Evolutionary conservation across 1,140 invertebrate species (phyloP).

Genomic region (Cotesia vestalis): DNA sequence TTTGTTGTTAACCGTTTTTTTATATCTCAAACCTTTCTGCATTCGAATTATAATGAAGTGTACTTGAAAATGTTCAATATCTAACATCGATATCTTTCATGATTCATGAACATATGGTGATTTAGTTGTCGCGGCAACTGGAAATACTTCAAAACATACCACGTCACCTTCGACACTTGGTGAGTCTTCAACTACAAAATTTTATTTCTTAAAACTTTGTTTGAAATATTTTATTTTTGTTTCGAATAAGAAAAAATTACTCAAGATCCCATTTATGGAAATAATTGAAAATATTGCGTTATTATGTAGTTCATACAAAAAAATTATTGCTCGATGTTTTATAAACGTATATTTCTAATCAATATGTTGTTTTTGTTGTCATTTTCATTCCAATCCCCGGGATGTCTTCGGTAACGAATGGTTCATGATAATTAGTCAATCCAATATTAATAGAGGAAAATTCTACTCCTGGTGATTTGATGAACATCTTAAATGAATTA

Average conservation of each 20-base stretch:
- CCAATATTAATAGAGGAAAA: constrained; percentile 27
- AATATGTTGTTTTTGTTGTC: too few relatives aligned
- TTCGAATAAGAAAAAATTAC: background rate
- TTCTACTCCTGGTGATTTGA: constrained; percentile 17
- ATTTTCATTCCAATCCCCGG: too few relatives aligned
- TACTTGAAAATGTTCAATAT: constrained; percentile 50
- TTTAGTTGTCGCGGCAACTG: constrained; percentile 63
- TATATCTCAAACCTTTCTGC: constrained; percentile 6
- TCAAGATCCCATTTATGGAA: background rate
- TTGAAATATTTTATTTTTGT: background rate
- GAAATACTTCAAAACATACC: constrained; percentile 62
- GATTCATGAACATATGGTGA: constrained; percentile 54
- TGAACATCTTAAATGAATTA: constrained; percentile 35
- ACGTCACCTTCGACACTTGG: constrained; percentile 63
- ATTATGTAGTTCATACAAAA: too few relatives aligned
- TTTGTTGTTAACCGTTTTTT: background rate
- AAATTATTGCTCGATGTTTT: too few relatives aligned
- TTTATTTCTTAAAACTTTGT: constrained; percentile 46
- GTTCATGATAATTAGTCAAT: constrained; percentile 28
- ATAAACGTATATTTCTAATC: too few relatives aligned
- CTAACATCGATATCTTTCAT: background rate
- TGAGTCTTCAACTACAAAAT: constrained; percentile 59
- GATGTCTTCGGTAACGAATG: background rate
- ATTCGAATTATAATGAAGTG: background rate
- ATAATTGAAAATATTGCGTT: too few relatives aligned